Evolutionary conservation across 2,888 invertebrate species (phyloP), one percentile per base, ranked within the genome.

Genomic region (Gymnosoma rotundatum): DNA sequence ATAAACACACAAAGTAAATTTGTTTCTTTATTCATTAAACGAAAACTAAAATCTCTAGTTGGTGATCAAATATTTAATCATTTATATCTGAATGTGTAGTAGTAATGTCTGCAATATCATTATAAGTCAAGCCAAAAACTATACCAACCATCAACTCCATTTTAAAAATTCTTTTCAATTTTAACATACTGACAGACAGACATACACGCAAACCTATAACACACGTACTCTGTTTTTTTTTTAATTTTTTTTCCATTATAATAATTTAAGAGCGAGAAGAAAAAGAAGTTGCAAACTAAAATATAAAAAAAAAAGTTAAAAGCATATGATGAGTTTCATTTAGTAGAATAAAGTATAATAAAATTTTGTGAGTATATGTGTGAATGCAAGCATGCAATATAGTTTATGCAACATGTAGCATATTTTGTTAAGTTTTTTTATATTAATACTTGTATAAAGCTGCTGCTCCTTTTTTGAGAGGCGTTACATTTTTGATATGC

Each of bases 401-500:
- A 48, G 18, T 56, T n/a, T 64, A 21, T 69, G 72, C 63, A 74
- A 64, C 52, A 74, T 75, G 48, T 70, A 70, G 67, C 73, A 79
- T 60, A 79, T 79, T 79, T 79, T 66, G 67, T 38, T 73, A 42
- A 45, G 20, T 64, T 58, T 50, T 64, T 25, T 42, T 75, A 32
- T 32, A 32, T 5, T 74, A 64, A 64, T 20, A 32, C 36, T 58
- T 60, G 58, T 25, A 52, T 52, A 58, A 50, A 52, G 38, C 36
- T 58, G 66, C 38, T 45, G 72, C 52, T 72, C 52, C 60, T 64
- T 78, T 82, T 85, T 86, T 61, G 52, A 87, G 82, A 85, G 88
- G 87, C 88, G 88, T 88, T 86, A 83, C 88, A 86, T 81, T 86
- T 88, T 86, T 88, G 88, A 88, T 88, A 88, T 88, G 87, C 88